Percentiles rank a stretch among this genome's conserved stretches.
Evolutionary conservation across 2,888 invertebrate species (phyloP).

Genomic region (Phaedon cochleariae): DNA sequence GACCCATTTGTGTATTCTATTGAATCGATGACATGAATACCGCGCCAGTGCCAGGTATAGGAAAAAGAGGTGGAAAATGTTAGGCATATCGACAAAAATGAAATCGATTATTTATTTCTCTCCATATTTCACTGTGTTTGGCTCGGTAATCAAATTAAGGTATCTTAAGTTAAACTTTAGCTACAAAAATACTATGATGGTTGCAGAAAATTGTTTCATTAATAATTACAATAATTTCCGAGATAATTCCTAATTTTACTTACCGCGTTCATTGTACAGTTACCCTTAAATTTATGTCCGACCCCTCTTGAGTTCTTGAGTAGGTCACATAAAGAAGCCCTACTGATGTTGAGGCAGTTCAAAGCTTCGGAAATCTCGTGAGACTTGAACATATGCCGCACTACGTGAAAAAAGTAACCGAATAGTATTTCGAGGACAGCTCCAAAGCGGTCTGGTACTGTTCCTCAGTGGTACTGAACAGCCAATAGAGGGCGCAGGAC

Average conservation of each 20-base stretch:
- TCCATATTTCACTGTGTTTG: too few species aligned
- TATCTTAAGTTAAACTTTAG: too few species aligned
- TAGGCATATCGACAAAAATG: too few species aligned
- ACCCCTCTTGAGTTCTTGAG: slow-evolving; percentile 54
- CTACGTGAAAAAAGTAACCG: slow-evolving; percentile 51
- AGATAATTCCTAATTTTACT: slow-evolving; percentile 33
- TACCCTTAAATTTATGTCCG: slow-evolving; percentile 54
- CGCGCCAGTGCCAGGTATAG: too few species aligned
- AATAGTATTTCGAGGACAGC: slow-evolving; percentile 52
- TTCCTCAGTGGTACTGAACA: slow-evolving; percentile 55
- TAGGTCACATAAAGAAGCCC: slow-evolving; percentile 51
- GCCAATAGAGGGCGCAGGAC: slow-evolving; percentile 54
- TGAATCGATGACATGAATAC: too few species aligned
- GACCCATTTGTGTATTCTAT: too few species aligned
- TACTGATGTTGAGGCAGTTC: slow-evolving; percentile 54
- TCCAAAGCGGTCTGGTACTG: slow-evolving; percentile 55
- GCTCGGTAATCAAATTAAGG: too few species aligned
- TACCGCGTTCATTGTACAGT: slow-evolving; percentile 49
- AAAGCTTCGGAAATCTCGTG: slow-evolving; percentile 47
- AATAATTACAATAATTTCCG: slow-evolving; percentile 30
- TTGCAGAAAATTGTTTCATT: neutral
- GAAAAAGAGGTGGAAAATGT: too few species aligned
- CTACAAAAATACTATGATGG: too few species aligned
- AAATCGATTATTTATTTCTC: too few species aligned
- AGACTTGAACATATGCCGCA: slow-evolving; percentile 51